phyloP scores from a whole-genome alignment of 2,888 invertebrate species.

The Polydrusus cervinus region DNA sequence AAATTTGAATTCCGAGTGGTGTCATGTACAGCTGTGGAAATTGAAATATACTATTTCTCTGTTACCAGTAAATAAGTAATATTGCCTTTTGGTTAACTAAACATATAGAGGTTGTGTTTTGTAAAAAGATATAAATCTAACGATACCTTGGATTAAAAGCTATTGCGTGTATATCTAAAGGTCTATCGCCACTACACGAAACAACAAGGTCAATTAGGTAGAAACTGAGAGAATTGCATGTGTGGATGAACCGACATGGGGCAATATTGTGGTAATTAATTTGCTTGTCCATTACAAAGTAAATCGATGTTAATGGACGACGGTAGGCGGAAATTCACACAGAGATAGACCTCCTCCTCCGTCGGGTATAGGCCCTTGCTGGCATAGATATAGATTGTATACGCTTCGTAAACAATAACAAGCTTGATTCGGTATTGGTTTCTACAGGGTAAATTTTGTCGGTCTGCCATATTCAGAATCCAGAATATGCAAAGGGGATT shows the following conservation, averaged over 20 bases:
- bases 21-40: constrained; percentile 60
- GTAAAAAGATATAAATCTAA: too few relatives aligned
- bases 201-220: constrained; percentile 44
- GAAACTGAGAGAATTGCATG: constrained; percentile 33
- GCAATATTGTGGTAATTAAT: constrained; percentile 61
- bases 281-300: constrained; percentile 61
- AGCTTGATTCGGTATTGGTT: constrained; percentile 18
- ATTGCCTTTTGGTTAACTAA: too few relatives aligned
- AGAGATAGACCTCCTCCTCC: constrained; percentile 32
- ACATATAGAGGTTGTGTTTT: too few relatives aligned
- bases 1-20: constrained; percentile 66
- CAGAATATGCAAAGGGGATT: too few relatives aligned
- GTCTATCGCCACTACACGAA: constrained; percentile 24
- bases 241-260: constrained; percentile 30
- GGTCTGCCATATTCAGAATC: background rate
- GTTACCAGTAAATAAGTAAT: too few relatives aligned
- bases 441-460: background rate
- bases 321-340: constrained; percentile 34
- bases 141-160: constrained; percentile 3
- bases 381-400: constrained; percentile 21
- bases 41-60: constrained; percentile 60
- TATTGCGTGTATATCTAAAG: constrained; percentile 24
- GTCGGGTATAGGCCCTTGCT: constrained; percentile 22
- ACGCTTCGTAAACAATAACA: constrained; percentile 25
- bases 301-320: constrained; percentile 59